Base-by-base conservation (phyloP, 2,113 vertebrate species). In the Rhabdomys dilectus region DNA sequence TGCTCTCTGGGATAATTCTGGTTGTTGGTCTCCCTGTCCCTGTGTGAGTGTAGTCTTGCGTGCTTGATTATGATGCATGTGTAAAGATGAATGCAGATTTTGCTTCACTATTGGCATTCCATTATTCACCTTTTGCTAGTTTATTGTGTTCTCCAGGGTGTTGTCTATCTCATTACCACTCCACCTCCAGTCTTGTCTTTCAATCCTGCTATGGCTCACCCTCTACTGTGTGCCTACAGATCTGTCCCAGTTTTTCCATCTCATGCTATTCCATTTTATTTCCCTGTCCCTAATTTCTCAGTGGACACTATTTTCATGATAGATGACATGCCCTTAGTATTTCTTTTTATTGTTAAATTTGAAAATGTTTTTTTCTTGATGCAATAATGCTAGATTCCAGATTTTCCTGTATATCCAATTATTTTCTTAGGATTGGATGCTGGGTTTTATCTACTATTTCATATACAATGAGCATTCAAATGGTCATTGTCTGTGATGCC, bases 341-440 rank as follows among this genome's bases (percentile, higher is more conserved):
- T 72, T 82, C 8, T 91, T 17, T 36, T 87, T 86, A 66, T 17
- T 93, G 7, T 45, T 76, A 80, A 68, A n/a, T 12, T 60, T 88
- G 72, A 80, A 97, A 92, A 36, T 12, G 34, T 73, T 36, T 48
- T 80, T 97, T 90, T 45, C 62, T 89, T 85, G 91, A 42, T 56
- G 4, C 29, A 56, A 29, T 89, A 58, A 93, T 86, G 22, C 22
- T 93, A 4, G 64, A 17, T n/a, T 89, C 36, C 85, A 17, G 11
- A 31, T 62, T 62, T 76, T 76, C 26, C 16, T 85, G 88, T 81
- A 58, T 6, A 17, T 36, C 58, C 31, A 84, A 16, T 70, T 91
- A 89, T 84, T 97, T 90, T 80, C 21, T 77, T 80, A 76, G 26
- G 26, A 78, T 42, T 90, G 42, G 75, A 53, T 70, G 7, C 24